Evolutionary conservation across 2,113 vertebrate species (phyloP), one percentile per base, ranked within the genome.

Genomic region (Calyptomena viridis): DNA sequence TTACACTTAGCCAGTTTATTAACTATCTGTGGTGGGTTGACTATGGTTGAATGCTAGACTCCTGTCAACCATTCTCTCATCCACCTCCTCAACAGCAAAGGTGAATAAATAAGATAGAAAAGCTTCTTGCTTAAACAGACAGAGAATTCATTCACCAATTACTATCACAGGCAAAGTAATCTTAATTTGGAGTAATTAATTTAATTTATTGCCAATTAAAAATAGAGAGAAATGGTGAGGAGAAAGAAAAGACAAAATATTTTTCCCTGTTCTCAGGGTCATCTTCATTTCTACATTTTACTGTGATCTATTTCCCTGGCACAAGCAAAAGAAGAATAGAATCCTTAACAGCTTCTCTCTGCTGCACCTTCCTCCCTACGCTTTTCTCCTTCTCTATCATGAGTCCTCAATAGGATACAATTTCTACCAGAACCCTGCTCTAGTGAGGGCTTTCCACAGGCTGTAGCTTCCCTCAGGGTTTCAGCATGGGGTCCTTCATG

Each of bases 331-430:
- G 3, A 3, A 7, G 7, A 81, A 60, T 35, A 4, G 18, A 81
- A 69, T 46, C 8, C 19, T 59, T 37, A 55, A 68, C 8, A 84
- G 4, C 5, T 50, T 3, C 25, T 58, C 12, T 28, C 23, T 84
- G 28, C 12, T 3, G 1, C 19, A 31, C 2, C 27, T 58, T 39
- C 23, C 8, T 71, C 18, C 30, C 44, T 47, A 82, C 28, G 14
- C 13, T 46, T 89, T 52, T 42, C 7, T 5, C 7, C 11, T 35
- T 7, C 15, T 64, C 22, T 24, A 77, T 7, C 1, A 0, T 50
- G 7, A 5, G 19, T 60, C 21, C 30, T 71, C 12, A n/a, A 31
- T 0, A 0, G 4, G 23, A 16, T 47, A 53, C 4, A 12, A 8
- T 21, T 82, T 47, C 50, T 63, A 7, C 13, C 31, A 83, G 37